phyloP scores from a whole-genome alignment of 2,797 vertebrate genomes.

The Sarcoramphus papa region DNA sequence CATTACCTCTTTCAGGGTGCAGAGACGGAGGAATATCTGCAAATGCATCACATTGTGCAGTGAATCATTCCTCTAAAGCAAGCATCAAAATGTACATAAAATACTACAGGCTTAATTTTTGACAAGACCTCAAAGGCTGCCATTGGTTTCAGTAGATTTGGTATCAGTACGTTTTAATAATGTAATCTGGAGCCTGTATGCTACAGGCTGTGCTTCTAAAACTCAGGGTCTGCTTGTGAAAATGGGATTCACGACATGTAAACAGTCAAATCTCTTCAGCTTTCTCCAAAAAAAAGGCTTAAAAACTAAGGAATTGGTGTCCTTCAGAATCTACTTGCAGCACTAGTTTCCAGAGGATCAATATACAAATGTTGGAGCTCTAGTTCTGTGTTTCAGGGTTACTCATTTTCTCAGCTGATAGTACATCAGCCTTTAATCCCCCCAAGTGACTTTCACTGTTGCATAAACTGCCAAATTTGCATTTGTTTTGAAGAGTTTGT shows the following conservation, averaged over 20 bases:
- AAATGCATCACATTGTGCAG: background rate
- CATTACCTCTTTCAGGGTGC: background rate
- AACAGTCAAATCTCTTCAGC: background rate
- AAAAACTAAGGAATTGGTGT: background rate
- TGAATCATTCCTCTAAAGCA: background rate
- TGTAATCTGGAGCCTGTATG: background rate
- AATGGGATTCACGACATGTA: background rate
- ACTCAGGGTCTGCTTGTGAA: background rate
- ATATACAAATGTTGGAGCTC: slow-evolving; percentile 32
- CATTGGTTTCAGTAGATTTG: background rate
- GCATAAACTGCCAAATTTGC: slow-evolving; percentile 56
- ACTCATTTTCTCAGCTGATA: slow-evolving; percentile 55
- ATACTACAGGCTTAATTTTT: background rate
- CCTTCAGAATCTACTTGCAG: slow-evolving; percentile 20
- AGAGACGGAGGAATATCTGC: background rate
- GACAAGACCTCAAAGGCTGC: background rate
- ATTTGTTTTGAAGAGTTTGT: slow-evolving; percentile 60
- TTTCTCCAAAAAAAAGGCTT: background rate
- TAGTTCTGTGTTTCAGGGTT: slow-evolving; percentile 41
- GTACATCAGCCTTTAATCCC: slow-evolving; percentile 59
- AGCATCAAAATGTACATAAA: background rate
- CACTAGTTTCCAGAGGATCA: slow-evolving; percentile 19
- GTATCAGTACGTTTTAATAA: background rate
- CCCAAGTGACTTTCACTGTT: slow-evolving; percentile 37
- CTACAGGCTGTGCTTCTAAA: background rate